Evolutionary conservation across 2,797 vertebrate genomes (phyloP).

Genomic region (Danionella dracula): DNA sequence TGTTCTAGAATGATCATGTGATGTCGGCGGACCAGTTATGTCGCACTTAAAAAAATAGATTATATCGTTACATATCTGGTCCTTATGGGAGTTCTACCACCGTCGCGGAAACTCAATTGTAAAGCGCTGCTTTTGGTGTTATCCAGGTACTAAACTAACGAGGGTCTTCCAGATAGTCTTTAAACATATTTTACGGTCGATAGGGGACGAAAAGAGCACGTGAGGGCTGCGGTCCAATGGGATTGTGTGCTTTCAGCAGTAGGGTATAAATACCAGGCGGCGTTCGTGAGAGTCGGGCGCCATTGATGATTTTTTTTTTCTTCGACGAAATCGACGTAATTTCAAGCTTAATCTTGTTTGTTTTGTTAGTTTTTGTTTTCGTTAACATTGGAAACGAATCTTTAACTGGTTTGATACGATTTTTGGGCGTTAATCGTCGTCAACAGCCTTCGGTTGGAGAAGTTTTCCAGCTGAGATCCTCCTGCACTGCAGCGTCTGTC

Average conservation of each 20-base stretch:
- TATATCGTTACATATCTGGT: slow-evolving; percentile 25
- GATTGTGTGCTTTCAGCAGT: slow-evolving; percentile 34
- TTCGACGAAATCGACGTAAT: neutral
- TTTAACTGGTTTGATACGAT: too few relatives aligned
- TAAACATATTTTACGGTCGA: neutral
- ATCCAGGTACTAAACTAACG: neutral
- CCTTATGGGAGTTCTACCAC: neutral
- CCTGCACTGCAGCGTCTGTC: slow-evolving; percentile 42
- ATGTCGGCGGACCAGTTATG: slow-evolving; percentile 41
- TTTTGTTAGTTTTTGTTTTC: neutral
- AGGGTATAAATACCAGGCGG: slow-evolving; percentile 63
- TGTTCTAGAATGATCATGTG: slow-evolving; percentile 44
- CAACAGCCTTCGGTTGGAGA: slow-evolving; percentile 22
- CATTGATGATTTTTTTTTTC: slow-evolving; percentile 48
- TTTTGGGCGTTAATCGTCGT: slow-evolving; percentile 21
- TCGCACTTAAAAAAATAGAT: slow-evolving; percentile 43
- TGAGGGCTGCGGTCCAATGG: slow-evolving; percentile 60
- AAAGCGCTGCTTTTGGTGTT: neutral
- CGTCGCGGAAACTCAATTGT: neutral
- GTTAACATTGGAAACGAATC: too few relatives aligned
- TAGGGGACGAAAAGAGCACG: slow-evolving; percentile 40
- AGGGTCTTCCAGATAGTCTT: neutral
- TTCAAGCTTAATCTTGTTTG: neutral
- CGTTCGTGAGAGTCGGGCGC: slow-evolving; percentile 50
- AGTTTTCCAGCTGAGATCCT: slow-evolving; percentile 40